phyloP scores from a whole-genome alignment of 2,888 invertebrate species.

The Dynastes tityus region DNA sequence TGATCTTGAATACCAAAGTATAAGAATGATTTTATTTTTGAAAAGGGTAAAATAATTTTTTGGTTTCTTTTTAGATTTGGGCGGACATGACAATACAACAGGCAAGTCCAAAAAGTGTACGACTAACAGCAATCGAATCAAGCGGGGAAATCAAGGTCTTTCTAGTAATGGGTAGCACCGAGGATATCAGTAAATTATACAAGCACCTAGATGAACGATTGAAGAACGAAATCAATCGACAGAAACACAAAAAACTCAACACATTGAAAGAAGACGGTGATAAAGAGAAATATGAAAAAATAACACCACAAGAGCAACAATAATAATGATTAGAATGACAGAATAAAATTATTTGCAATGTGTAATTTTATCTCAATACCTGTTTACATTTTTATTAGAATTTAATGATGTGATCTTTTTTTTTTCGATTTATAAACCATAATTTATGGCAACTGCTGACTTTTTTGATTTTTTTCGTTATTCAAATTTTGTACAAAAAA shows the following conservation, averaged over 20 bases:
- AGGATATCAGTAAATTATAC: slow-evolving; percentile 79
- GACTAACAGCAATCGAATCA: slow-evolving; percentile 90
- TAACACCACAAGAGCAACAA: slow-evolving; percentile 24
- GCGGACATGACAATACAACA: slow-evolving; percentile 92
- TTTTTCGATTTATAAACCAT: slow-evolving; percentile 37
- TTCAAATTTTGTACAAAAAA: slow-evolving; percentile 48
- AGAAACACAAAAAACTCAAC: slow-evolving; percentile 58
- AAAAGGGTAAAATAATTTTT: background rate
- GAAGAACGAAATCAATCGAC: slow-evolving; percentile 67
- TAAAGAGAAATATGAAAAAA: slow-evolving; percentile 6
- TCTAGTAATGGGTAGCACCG: slow-evolving; percentile 84
- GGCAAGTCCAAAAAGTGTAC: slow-evolving; percentile 88
- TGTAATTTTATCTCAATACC: slow-evolving; percentile 48
- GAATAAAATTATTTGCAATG: slow-evolving; percentile 22
- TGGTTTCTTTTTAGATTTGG: slow-evolving; percentile 77
- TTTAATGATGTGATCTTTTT: slow-evolving; percentile 39
- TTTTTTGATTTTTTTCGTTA: slow-evolving; percentile 21
- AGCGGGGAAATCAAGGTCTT: slow-evolving; percentile 89
- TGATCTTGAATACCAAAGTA: slow-evolving; percentile 93
- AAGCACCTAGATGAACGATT: slow-evolving; percentile 77
- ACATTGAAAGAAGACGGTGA: slow-evolving; percentile 5
- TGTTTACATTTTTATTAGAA: slow-evolving; percentile 49
- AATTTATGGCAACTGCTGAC: slow-evolving; percentile 15
- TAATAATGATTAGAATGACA: slow-evolving; percentile 33
- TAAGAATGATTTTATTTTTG: slow-evolving; percentile 46